These are phyloP conservation scores for Biston stratarius DNA, from an alignment of 2,888 invertebrate species.

Conservation along the genomic window DNA sequence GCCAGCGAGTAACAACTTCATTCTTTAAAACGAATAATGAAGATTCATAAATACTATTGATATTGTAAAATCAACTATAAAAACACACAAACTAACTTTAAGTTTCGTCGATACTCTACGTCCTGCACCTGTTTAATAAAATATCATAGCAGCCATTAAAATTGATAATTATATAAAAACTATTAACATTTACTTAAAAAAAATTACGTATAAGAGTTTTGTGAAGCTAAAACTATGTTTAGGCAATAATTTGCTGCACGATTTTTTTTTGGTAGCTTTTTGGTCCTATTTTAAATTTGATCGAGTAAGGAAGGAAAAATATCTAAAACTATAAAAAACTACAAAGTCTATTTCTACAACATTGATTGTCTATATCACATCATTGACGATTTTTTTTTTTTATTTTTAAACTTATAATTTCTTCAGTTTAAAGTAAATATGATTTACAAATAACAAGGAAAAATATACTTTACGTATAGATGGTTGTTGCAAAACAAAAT, in stretches of 20 bases:
- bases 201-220: conserved; percentile 68
- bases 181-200: conserved; percentile 63
- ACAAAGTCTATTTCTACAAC: conserved; percentile 54
- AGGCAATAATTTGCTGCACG: conserved; percentile 50
- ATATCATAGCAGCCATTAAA: conserved; percentile 51
- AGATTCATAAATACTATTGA: too few species aligned
- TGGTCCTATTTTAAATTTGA: conserved; percentile 61
- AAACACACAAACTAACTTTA: too few species aligned
- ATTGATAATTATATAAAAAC: conserved; percentile 61
- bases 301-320: conserved; percentile 44
- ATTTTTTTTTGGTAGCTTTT: conserved; percentile 51
- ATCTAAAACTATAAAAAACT: conserved; percentile 53
- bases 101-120: neutral
- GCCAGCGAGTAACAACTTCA: neutral
- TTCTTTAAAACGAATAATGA: too few species aligned
- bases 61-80: too few species aligned
- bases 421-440: neutral
- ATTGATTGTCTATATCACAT: conserved; percentile 66
- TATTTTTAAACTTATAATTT: conserved; percentile 4
- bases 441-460: neutral
- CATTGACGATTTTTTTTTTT: conserved; percentile 57
- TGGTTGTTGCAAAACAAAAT: conserved; percentile 37
- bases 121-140: conserved; percentile 49
- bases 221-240: conserved; percentile 55
- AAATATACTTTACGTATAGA: neutral